A percentile compares a stretch with the other conserved stretches of the same genome.
These are phyloP conservation scores for Chondrosia reniformis DNA, from an alignment of 37 sponge, comb jelly and placozoan species.

Conservation along the genomic window DNA sequence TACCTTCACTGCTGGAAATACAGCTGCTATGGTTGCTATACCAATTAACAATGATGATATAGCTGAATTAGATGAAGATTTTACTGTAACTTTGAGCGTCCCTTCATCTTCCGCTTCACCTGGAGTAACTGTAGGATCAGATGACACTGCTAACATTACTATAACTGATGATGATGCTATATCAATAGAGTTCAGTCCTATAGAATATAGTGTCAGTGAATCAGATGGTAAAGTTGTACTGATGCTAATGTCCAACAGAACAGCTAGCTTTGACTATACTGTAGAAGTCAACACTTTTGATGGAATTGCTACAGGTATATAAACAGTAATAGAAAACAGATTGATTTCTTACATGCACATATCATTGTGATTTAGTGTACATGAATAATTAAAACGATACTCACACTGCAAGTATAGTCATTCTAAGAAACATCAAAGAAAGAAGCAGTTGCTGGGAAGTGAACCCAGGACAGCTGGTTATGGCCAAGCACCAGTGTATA, in stretches of 20 bases:
- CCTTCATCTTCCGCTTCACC: background rate
- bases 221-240: background rate
- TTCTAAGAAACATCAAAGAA: no score
- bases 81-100: slow-evolving; percentile 5
- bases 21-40: background rate
- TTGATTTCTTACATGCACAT: no score
- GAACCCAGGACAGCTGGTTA: no score
- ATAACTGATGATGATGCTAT: background rate
- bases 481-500: no score
- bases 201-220: slow-evolving; percentile 21
- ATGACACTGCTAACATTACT: background rate
- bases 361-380: no score
- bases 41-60: background rate
- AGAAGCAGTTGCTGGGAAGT: no score
- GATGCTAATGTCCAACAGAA: background rate
- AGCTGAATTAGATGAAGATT: slow-evolving; percentile 9
- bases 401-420: no score
- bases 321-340: background rate
- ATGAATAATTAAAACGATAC: no score
- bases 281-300: background rate
- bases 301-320: background rate
- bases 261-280: background rate
- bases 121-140: background rate
- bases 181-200: background rate
- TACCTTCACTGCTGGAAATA: slow-evolving; percentile 9